These are phyloP conservation scores for Anastrepha obliqua DNA, from an alignment of 1,140 invertebrate species.

Conservation along the genomic window DNA sequence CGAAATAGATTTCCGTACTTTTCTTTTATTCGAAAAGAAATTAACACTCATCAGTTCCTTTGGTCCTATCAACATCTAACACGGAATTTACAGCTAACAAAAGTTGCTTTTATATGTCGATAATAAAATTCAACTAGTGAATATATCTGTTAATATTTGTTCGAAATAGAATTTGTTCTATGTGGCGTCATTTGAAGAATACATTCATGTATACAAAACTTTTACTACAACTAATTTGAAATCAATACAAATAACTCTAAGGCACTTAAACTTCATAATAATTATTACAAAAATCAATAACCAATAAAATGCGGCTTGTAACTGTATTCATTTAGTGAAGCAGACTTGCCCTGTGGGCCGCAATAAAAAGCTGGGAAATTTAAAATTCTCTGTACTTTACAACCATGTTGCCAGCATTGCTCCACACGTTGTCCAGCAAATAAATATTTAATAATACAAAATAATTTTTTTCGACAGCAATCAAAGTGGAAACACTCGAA, in stretches of 20 bases:
- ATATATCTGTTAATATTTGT: no score
- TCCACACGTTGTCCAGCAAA: background rate
- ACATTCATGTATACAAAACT: background rate
- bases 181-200: background rate
- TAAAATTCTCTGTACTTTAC: background rate
- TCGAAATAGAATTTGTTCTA: no score
- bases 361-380: background rate
- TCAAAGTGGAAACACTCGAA: background rate
- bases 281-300: background rate
- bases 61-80: no score
- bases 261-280: background rate
- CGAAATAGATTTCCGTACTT: no score
- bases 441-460: background rate
- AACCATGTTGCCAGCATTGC: background rate
- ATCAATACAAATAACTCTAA: slow-evolving; percentile 5
- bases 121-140: no score
- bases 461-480: background rate
- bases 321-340: background rate
- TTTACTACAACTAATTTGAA: background rate
- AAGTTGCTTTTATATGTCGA: no score
- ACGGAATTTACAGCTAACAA: no score
- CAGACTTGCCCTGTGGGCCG: background rate
- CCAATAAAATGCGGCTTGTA: background rate
- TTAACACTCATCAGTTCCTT: no score
- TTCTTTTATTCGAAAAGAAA: no score